Base-by-base conservation (phyloP, 2,113 vertebrate species). In the Brachyhypopomus occidentalis region DNA sequence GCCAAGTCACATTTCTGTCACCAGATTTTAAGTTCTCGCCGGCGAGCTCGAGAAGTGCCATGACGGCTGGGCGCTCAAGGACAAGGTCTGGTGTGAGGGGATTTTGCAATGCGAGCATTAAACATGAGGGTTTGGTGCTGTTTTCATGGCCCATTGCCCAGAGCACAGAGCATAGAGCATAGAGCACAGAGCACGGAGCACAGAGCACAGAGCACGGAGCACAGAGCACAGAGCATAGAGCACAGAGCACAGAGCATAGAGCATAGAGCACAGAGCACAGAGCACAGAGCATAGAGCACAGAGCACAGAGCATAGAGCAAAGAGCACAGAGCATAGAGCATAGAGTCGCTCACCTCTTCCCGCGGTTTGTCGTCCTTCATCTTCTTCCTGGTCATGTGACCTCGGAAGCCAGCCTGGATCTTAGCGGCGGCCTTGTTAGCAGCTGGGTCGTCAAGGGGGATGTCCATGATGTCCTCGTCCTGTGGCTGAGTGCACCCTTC, bases 371-470 rank as follows among this genome's bases (percentile, higher is more conserved):
- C 94, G 71, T 97, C 96, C 92, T 98, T 99, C 92, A 98, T 97
- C 96, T 99, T 99, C 97, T 99, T 99, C 84, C 97, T 92, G 84
- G 97, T 98, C 97, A 99, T 99, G 89, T 99, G 97, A 84, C 97
- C 97, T 20, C 97, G 96, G 90, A 99, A 98, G 85, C 97, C 97
- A 0, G 97, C 97, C 91, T 99, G 97, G 92, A 99, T 99, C 91
- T 99, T 98, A 90, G 97, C 95, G 0, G 97, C 97, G 0, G 97
- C 97, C 14, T 97, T 96, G 76, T 99, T 99, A 88, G 97, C 97
- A n/a, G 96, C 95, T 0, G 97, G 97, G 76, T 99, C 97, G 34
- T 99, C 97, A 89, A 99, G 90, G 0, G 97, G 97, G 88, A 98
- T 99, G 91, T 99, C 97, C 93, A 99, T 93, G 89, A 98, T 96